Base-by-base conservation (phyloP, 2,113 vertebrate genomes). In the Hystrix cristata region DNA sequence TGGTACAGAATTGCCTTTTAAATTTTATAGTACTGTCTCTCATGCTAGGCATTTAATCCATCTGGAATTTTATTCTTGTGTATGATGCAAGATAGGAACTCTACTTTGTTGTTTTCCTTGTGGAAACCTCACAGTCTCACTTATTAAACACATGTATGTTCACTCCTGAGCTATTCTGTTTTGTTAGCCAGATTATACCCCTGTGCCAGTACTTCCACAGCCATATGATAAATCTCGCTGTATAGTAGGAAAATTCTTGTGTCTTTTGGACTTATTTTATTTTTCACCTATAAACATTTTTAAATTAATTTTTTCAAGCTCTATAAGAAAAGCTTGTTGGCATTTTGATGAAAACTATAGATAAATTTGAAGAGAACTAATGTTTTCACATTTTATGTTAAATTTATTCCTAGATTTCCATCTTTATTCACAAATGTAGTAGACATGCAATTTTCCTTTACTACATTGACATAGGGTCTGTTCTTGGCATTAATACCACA, bases 351-450 rank as follows among this genome's bases (percentile, higher is more conserved):
- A 85, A 90, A 95, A 90, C 21, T 53, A 67, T 6, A 53, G 55
- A 53, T 81, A 62, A 87, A 43, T 74, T 94, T 79, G 16, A 53
- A 84, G 34, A 90, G 57, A 78, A 21, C 6, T 67, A 62, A 15
- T 89, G 21, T 81, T 71, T 89, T 69, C 64, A 69, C 13, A 31
- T 46, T 53, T 90, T 65, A 64, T 25, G 1, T 67, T 43, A 83
- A 86, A 13, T 64, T 90, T 81, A 94, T 71, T 43, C 46, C 69
- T 94, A 57, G 34, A 27, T 96, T 90, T 90, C 43, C 11, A 43
- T 62, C 82, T 79, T 92, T 94, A 84, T 53, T 89, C 29, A 48
- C 51, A 29, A 78, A 46, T 79, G 38, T 92, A 31, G 27, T 0
- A 90, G 48, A 60, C 43, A 2, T 21, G 14, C 18, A 53, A 43